Percentiles rank a stretch among this genome's conserved stretches.
phyloP scores from a whole-genome alignment of 2,888 invertebrate genomes.

The Chydorus sphaericus region DNA sequence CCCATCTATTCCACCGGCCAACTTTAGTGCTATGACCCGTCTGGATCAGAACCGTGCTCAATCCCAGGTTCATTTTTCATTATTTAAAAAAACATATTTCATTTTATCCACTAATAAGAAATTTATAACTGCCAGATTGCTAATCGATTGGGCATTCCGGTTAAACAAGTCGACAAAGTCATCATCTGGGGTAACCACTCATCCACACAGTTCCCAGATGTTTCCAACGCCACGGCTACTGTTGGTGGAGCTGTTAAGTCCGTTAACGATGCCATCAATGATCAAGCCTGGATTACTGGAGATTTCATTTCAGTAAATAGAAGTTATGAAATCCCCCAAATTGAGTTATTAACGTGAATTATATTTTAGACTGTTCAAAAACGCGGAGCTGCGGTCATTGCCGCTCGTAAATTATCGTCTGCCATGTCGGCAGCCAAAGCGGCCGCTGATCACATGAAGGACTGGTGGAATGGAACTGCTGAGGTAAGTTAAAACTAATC shows the following conservation, averaged over 20 bases:
- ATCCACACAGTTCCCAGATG: slow-evolving; percentile 95
- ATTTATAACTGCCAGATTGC: slow-evolving; percentile 16
- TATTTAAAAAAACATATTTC: slow-evolving; percentile 1
- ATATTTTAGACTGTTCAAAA: slow-evolving; percentile 68
- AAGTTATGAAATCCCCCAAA: no score
- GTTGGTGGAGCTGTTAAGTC: slow-evolving; percentile 39
- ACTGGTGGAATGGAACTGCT: slow-evolving; percentile 83
- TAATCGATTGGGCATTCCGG: slow-evolving; percentile 25
- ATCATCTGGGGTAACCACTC: slow-evolving; percentile 99
- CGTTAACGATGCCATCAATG: slow-evolving; percentile 56
- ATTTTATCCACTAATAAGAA: neutral
- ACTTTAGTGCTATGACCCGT: slow-evolving; percentile 95
- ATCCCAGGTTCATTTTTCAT: slow-evolving; percentile 65
- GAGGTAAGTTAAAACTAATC: neutral
- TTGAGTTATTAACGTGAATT: slow-evolving; percentile 7
- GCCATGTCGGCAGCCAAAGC: slow-evolving; percentile 99
- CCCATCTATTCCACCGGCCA: slow-evolving; percentile 85
- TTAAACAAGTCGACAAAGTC: slow-evolving; percentile 68
- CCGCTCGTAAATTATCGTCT: slow-evolving; percentile 92
- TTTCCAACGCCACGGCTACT: slow-evolving; percentile 46
- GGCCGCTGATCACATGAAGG: slow-evolving; percentile 91
- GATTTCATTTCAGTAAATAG: slow-evolving; percentile 54
- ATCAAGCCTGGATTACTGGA: slow-evolving; percentile 63
- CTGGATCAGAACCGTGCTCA: slow-evolving; percentile 95
- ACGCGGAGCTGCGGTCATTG: slow-evolving; percentile 92